Conservation (phyloP, 2,888 invertebrate genomes). For the Aspidiotus destructor region DNA sequence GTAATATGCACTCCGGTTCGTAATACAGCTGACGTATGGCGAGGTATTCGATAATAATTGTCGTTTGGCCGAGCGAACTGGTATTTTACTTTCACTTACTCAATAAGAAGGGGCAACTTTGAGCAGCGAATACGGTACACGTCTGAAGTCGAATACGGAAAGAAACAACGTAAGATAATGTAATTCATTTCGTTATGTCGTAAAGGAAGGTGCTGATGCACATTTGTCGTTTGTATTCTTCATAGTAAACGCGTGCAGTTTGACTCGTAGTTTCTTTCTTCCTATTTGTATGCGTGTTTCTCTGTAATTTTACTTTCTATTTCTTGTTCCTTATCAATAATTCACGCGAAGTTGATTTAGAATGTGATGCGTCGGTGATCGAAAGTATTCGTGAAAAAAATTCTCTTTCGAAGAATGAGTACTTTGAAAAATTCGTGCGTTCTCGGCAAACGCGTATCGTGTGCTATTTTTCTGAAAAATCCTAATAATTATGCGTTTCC, state of each 20-base stretch:
- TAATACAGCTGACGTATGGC: neutral
- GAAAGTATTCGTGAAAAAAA: neutral
- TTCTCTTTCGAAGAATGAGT: constrained; percentile 14
- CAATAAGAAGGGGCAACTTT: constrained; percentile 27
- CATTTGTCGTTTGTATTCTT: constrained; percentile 17
- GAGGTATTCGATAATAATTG: constrained; percentile 28
- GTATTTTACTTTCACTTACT: constrained; percentile 31
- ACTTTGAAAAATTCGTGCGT: constrained; percentile 18
- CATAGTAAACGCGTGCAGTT: neutral
- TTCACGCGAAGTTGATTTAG: constrained; percentile 14
- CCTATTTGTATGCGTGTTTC: no score
- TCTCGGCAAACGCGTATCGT: constrained; percentile 23
- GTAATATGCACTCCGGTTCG: neutral
- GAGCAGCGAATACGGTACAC: constrained; percentile 13
- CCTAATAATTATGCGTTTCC: neutral
- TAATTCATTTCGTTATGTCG: constrained; percentile 20
- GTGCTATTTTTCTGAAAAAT: constrained; percentile 19
- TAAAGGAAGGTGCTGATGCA: neutral
- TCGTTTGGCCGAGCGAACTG: constrained; percentile 17
- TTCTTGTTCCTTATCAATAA: constrained; percentile 15
- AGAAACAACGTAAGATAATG: constrained; percentile 24
- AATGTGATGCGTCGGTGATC: constrained; percentile 18
- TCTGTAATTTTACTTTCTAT: constrained; percentile 30
- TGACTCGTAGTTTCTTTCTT: constrained; percentile 26
- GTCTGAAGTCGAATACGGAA: constrained; percentile 16